A percentile compares a stretch with the other conserved stretches of the same genome.
Conservation (phyloP, 2,797 vertebrate species). For the Pteronotus mesoamericanus region DNA sequence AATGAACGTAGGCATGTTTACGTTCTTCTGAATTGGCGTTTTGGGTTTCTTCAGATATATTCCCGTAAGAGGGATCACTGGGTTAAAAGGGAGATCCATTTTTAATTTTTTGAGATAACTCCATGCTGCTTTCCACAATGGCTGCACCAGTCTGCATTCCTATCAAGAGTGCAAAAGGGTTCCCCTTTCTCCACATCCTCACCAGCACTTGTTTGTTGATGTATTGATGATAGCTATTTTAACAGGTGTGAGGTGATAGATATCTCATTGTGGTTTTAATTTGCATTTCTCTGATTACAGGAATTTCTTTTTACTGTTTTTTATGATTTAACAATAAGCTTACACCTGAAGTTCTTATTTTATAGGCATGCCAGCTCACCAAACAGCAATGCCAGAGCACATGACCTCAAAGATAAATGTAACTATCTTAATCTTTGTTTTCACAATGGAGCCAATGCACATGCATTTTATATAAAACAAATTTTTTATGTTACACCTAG, state of each 20-base stretch:
- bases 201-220: too few species aligned
- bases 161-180: too few species aligned
- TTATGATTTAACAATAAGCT: conserved; percentile 28
- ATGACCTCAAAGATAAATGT: background rate
- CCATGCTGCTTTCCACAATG: background rate
- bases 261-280: too few species aligned
- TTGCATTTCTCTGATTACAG: background rate
- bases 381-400: background rate
- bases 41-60: background rate
- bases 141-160: background rate
- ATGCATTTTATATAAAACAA: background rate
- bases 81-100: background rate
- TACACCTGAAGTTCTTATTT: background rate
- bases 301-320: conserved; percentile 68
- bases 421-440: background rate
- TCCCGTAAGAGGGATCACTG: background rate
- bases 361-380: conserved; percentile 39
- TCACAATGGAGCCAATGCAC: background rate
- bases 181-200: too few species aligned
- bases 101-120: background rate
- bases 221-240: too few species aligned
- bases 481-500: background rate
- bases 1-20: background rate
- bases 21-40: background rate
- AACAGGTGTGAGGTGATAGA: too few species aligned